These are phyloP conservation scores for Megaceryle maxima DNA, from an alignment of 2,113 vertebrate genomes.

Conservation along the genomic window DNA sequence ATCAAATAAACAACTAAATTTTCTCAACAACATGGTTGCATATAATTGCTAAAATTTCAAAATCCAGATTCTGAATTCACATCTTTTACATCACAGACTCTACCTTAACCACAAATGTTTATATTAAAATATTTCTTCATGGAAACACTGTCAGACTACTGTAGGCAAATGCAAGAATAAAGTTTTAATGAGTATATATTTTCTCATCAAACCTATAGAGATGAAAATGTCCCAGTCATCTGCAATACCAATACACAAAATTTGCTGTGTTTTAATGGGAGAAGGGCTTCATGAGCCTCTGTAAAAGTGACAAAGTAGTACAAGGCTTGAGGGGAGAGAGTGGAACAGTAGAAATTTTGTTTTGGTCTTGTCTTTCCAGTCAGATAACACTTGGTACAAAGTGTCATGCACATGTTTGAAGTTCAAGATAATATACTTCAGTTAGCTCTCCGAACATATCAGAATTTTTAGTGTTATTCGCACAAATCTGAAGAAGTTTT, in stretches of 20 bases:
- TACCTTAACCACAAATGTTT: background rate
- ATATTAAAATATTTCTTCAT: background rate
- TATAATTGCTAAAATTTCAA: background rate
- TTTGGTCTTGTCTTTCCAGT: background rate
- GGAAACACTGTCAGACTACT: background rate
- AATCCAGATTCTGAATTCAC: background rate
- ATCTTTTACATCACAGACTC: background rate
- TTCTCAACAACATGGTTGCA: fast-evolving
- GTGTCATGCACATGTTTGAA: background rate
- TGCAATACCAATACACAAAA: background rate
- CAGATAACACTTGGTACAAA: background rate
- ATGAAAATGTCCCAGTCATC: fast-evolving
- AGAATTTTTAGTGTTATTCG: background rate
- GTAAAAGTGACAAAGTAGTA: background rate
- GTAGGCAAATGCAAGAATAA: fast-evolving
- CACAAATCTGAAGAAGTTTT: background rate
- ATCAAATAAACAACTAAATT: background rate
- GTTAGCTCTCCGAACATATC: background rate
- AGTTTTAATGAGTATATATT: background rate
- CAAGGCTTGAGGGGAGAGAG: fast-evolving
- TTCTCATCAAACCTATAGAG: background rate
- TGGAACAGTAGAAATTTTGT: fast-evolving
- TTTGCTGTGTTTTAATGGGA: background rate
- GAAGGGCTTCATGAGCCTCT: background rate
- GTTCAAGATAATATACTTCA: background rate